A percentile compares a stretch with the other conserved stretches of the same genome.
phyloP scores from a whole-genome alignment of 2,113 vertebrate genomes.

The Leucosticte australis region DNA sequence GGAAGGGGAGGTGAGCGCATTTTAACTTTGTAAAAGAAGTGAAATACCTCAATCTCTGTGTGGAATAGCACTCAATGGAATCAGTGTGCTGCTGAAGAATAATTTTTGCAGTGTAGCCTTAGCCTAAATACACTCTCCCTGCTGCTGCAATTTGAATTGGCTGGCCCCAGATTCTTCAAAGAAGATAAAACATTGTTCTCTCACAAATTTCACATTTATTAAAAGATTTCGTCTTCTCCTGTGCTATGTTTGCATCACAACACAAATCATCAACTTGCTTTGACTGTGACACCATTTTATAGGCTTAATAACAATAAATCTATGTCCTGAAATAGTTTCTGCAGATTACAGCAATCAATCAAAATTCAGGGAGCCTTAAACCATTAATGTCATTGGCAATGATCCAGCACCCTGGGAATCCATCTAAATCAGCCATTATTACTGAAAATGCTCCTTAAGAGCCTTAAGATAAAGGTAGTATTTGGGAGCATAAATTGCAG shows the following conservation, averaged over 20 bases:
- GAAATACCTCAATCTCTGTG: background rate
- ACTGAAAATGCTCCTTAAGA: slow-evolving; percentile 69
- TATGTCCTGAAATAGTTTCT: slow-evolving; percentile 80
- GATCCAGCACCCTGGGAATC: slow-evolving; percentile 73
- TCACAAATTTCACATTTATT: slow-evolving; percentile 62
- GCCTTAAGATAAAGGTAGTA: slow-evolving; percentile 59
- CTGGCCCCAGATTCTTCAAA: background rate
- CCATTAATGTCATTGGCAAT: slow-evolving; percentile 79
- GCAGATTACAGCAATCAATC: slow-evolving; percentile 84
- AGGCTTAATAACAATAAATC: slow-evolving; percentile 80
- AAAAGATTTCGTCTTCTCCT: slow-evolving; percentile 66
- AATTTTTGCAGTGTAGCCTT: background rate
- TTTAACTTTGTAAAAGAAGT: background rate
- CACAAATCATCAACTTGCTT: slow-evolving; percentile 71
- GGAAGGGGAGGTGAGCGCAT: background rate
- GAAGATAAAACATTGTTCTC: slow-evolving; percentile 46
- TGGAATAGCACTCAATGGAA: background rate
- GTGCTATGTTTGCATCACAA: slow-evolving; percentile 71
- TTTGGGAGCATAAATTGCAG: slow-evolving; percentile 64
- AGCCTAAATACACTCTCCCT: background rate
- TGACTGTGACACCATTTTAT: slow-evolving; percentile 80
- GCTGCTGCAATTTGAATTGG: background rate
- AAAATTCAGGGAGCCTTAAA: slow-evolving; percentile 78
- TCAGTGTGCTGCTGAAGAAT: background rate
- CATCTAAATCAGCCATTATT: slow-evolving; percentile 77